phyloP scores from a whole-genome alignment of 2,888 invertebrate species.

The Anthophora plumipes region DNA sequence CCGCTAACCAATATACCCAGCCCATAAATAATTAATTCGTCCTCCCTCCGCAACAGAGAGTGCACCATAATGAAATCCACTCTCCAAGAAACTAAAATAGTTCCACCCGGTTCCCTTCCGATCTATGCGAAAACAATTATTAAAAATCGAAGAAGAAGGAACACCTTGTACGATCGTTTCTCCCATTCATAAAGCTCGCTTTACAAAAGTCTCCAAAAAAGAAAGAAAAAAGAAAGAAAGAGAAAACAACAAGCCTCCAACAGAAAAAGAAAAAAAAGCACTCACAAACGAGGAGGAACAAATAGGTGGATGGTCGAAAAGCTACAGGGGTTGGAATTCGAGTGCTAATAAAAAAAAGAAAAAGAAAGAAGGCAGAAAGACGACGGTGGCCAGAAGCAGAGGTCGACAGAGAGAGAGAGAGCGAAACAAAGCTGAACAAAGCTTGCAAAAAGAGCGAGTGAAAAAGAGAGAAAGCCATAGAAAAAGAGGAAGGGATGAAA shows the following conservation, averaged over 20 bases:
- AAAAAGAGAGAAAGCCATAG: slow-evolving; percentile 11
- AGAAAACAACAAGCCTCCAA: neutral
- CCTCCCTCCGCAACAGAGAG: neutral
- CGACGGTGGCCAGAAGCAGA: slow-evolving; percentile 4
- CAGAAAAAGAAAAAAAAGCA: neutral
- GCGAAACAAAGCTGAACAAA: slow-evolving; percentile 30
- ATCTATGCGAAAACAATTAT: neutral
- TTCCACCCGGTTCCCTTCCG: no score
- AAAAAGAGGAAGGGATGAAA: slow-evolving; percentile 3
- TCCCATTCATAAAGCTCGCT: no score
- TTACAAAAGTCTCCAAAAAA: no score
- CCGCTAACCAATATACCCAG: neutral
- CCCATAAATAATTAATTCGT: slow-evolving; percentile 56
- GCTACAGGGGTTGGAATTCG: slow-evolving; percentile 11
- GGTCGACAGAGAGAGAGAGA: slow-evolving; percentile 32
- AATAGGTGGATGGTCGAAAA: slow-evolving; percentile 24
- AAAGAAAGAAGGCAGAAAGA: neutral
- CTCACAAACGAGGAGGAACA: slow-evolving; percentile 1
- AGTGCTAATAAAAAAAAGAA: slow-evolving; percentile 39
- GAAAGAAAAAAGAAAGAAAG: no score
- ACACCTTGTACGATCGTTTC: no score
- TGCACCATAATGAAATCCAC: neutral
- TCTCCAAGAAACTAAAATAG: neutral
- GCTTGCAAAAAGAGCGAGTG: neutral
- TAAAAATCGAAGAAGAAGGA: neutral